phyloP scores from a whole-genome alignment of 2,797 vertebrate species.

The Macropodus opercularis region DNA sequence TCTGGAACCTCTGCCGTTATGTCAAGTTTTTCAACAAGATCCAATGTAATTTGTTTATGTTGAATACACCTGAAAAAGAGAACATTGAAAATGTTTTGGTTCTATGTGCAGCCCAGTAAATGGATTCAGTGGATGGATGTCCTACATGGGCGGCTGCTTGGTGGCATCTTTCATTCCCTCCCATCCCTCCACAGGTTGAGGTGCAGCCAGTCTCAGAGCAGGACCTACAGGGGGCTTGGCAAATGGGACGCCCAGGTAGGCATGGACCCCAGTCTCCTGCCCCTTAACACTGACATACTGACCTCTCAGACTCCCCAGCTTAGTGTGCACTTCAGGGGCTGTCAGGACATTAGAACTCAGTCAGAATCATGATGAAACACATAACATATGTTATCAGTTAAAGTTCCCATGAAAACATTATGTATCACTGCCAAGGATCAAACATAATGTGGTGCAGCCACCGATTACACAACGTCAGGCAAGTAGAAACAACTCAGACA shows the following conservation, averaged over 20 bases:
- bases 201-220: constrained; percentile 72
- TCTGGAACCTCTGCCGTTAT: background rate
- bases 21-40: rapidly evolving
- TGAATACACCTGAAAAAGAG: constrained; percentile 75
- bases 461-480: no score
- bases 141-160: constrained; percentile 75
- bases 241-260: constrained; percentile 80
- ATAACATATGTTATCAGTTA: no score
- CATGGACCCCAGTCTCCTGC: constrained; percentile 65
- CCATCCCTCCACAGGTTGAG: constrained; percentile 74
- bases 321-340: constrained; percentile 66
- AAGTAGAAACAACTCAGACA: no score
- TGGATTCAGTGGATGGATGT: no score
- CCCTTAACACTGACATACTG: constrained; percentile 70
- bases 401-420: no score
- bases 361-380: background rate
- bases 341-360: constrained; percentile 7
- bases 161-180: constrained; percentile 75
- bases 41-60: rapidly evolving
- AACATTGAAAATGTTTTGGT: background rate
- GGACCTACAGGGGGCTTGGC: constrained; percentile 78
- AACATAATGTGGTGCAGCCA: no score
- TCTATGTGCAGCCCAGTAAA: background rate
- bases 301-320: constrained; percentile 75
- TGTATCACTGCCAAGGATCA: no score